Evolutionary conservation across 2,113 vertebrate species (phyloP), one percentile per base, ranked within the genome.

Genomic region (Coracopsis vasa): DNA sequence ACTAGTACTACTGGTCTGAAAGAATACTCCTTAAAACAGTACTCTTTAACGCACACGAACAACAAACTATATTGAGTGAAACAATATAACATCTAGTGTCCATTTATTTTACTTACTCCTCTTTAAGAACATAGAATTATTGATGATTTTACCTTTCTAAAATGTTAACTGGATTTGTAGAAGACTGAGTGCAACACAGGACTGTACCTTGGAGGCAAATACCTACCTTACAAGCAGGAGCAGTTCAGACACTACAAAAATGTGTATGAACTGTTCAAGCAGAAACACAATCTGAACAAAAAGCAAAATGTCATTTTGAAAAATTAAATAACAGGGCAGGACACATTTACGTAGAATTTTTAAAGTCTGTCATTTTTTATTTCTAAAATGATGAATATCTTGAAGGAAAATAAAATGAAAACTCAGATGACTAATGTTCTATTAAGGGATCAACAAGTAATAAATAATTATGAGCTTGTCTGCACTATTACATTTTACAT

Each of bases 281-380:
- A 79, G 27, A 94, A 87, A 69, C 13, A 74, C 2, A 3, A 69
- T 78, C 58, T 73, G 50, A 58, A 84, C 45, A 84, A 93, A 69
- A 88, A 51, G 39, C 24, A 80, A 71, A 72, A 80, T 42, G 25
- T 35, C 35, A 73, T 82, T 82, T 42, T 87, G 31, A 81, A 78
- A 95, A 96, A 97, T 62, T 47, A 64, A 87, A n/a, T 89, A 83
- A n/a, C 37, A 58, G 64, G 27, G n/a, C 27, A 79, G 39, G 61
- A 51, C 45, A 90, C 8, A 81, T 66, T 75, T 85, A 56, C 13
- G 50, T 82, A 35, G 77, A 45, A 50, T 33, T 23, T 45, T 81
- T 47, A 62, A 90, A 88, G 16, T 70, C 20, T 54, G 29, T 20
- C 72, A 71, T 24, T 64, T 51, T 50, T 86, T 33, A 56, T 82